phyloP scores from a whole-genome alignment of 2,888 invertebrate species.

The Beris morrisii region DNA sequence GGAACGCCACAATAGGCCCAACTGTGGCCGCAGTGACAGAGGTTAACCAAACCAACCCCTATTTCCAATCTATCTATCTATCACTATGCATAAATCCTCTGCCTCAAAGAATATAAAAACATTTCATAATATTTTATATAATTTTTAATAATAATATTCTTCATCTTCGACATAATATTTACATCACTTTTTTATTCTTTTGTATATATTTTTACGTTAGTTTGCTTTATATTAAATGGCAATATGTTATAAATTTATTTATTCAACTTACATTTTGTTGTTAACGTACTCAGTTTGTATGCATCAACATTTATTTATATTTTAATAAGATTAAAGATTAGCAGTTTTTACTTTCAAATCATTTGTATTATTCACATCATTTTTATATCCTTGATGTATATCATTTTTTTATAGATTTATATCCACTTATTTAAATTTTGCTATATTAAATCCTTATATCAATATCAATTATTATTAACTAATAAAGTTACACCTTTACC shows the following conservation, averaged over 20 bases:
- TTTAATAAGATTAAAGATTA: conserved; percentile 25
- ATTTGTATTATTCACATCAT: conserved; percentile 10
- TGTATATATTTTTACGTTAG: conserved; percentile 23
- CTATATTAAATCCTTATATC: conserved; percentile 18
- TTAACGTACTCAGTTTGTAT: conserved; percentile 18
- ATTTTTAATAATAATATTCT: conserved; percentile 19
- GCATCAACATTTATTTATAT: conserved; percentile 8
- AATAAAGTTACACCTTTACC: conserved; percentile 20
- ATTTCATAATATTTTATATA: conserved; percentile 16
- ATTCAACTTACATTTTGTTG: conserved; percentile 21
- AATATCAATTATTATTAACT: conserved; percentile 16
- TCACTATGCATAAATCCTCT: too few species aligned
- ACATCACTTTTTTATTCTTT: conserved; percentile 29
- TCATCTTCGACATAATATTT: conserved; percentile 24
- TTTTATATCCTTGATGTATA: neutral
- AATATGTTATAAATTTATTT: conserved; percentile 32
- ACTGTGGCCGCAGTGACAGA: too few species aligned
- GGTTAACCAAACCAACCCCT: too few species aligned
- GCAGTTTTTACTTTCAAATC: neutral
- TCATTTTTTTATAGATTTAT: conserved; percentile 16
- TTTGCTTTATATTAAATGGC: conserved; percentile 28
- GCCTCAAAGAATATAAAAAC: neutral
- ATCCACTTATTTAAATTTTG: conserved; percentile 8
- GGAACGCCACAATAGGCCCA: too few species aligned
- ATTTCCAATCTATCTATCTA: too few species aligned